A percentile compares a stretch with the other conserved stretches of the same genome.
Evolutionary conservation across 2,888 invertebrate genomes (phyloP).

Genomic region (Willowsia nigromaculata): DNA sequence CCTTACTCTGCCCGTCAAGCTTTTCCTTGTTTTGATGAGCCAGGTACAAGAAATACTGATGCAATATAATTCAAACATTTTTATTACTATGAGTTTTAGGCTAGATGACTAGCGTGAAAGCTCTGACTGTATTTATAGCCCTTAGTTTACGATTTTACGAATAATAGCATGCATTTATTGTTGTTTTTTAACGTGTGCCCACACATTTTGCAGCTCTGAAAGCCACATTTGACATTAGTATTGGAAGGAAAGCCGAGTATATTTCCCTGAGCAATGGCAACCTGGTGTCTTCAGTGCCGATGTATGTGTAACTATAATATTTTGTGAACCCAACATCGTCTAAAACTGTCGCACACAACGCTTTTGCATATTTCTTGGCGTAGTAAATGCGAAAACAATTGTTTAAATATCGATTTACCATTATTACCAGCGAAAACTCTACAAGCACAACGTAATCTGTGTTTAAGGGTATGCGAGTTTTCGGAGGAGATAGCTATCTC

Average conservation of each 20-base stretch:
- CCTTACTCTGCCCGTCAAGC: slow-evolving; percentile 68
- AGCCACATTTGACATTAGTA: slow-evolving; percentile 74
- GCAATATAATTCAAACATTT: background rate
- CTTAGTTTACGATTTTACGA: background rate
- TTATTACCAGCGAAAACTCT: slow-evolving; percentile 10
- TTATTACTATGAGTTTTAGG: background rate
- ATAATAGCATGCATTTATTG: background rate
- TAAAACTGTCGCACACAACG: background rate
- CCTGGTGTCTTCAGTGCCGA: slow-evolving; percentile 66
- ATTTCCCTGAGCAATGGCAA: slow-evolving; percentile 75
- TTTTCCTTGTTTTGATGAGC: slow-evolving; percentile 77
- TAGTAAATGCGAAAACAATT: background rate
- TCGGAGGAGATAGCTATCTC: slow-evolving; percentile 24
- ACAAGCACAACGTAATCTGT: no score
- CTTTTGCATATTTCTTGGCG: background rate
- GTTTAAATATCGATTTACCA: slow-evolving; percentile 51
- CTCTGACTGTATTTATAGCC: background rate
- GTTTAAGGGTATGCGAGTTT: background rate
- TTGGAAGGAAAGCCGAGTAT: slow-evolving; percentile 72
- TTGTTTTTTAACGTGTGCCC: background rate
- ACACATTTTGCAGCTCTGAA: slow-evolving; percentile 39
- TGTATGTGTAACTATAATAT: slow-evolving; percentile 58
- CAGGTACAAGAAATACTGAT: background rate
- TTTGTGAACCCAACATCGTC: slow-evolving; percentile 24
- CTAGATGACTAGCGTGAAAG: background rate